Conservation (phyloP, 2,797 vertebrate genomes). For the Gymnothorax javanicus region DNA sequence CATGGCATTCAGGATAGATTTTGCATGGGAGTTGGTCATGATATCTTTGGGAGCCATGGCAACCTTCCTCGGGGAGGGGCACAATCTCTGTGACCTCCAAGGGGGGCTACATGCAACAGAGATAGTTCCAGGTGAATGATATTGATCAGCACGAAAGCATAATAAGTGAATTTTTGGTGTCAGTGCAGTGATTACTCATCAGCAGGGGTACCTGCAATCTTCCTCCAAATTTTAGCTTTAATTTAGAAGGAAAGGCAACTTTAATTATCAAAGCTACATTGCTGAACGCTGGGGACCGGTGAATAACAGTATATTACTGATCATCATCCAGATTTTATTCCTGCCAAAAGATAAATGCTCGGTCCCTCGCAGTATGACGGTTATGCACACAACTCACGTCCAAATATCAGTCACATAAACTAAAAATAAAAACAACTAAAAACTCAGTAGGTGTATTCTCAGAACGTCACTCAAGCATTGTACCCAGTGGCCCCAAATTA, state of each 20-base stretch:
- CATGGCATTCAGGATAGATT: slow-evolving; percentile 98
- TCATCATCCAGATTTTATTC: too few species aligned
- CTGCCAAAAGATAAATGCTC: not conserved
- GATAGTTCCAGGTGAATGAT: not conserved
- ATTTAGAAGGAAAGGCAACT: not conserved
- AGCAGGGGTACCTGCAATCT: slow-evolving; percentile 41
- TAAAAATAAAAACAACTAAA: not conserved
- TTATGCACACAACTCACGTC: not conserved
- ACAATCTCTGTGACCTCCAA: slow-evolving; percentile 47
- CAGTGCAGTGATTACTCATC: slow-evolving; percentile 19
- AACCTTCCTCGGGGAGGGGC: slow-evolving; percentile 45
- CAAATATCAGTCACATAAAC: not conserved
- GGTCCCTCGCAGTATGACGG: not conserved
- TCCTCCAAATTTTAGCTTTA: not conserved
- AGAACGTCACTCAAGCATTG: not conserved
- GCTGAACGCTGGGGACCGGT: not conserved
- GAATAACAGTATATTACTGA: not conserved
- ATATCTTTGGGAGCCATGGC: slow-evolving; percentile 95
- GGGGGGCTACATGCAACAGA: slow-evolving; percentile 14
- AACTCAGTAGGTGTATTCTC: not conserved
- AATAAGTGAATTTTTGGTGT: not conserved
- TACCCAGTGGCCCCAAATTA: not conserved
- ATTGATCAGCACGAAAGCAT: not conserved
- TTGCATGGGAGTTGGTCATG: slow-evolving; percentile 98
- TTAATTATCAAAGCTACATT: not conserved